Conservation (phyloP, 2,113 vertebrate genomes). For the Phaethon lepturus region DNA sequence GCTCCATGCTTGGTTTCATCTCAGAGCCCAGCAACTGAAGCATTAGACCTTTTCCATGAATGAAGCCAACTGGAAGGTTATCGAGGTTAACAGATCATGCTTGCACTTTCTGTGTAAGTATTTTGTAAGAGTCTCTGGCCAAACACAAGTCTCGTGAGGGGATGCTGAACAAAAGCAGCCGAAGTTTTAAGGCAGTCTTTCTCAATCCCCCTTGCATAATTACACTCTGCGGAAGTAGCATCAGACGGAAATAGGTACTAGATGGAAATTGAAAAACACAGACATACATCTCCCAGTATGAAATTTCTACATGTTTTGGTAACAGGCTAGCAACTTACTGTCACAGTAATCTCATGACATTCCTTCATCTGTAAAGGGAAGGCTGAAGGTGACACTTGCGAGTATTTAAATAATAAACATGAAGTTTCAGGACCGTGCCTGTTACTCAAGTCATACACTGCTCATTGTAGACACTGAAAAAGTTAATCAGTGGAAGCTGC, state of each 20-base stretch:
- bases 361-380: not conserved
- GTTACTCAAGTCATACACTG: not conserved
- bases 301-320: not conserved
- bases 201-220: not conserved
- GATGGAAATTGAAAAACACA: accelerated
- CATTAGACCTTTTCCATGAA: not conserved
- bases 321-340: not conserved
- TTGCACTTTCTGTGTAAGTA: not conserved
- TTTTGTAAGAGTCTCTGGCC: not conserved
- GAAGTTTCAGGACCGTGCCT: not conserved
- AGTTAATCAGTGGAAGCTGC: not conserved
- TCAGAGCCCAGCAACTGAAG: not conserved
- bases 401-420: not conserved
- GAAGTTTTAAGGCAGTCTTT: not conserved
- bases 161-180: not conserved
- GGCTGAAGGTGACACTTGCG: not conserved
- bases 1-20: not conserved
- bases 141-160: not conserved
- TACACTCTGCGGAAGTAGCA: not conserved
- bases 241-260: not conserved
- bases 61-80: not conserved
- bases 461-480: not conserved
- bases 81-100: accelerated
- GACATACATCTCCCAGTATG: not conserved
- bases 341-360: not conserved